Conservation (phyloP, 2,888 invertebrate genomes). For the Epicampocera succincta region DNA sequence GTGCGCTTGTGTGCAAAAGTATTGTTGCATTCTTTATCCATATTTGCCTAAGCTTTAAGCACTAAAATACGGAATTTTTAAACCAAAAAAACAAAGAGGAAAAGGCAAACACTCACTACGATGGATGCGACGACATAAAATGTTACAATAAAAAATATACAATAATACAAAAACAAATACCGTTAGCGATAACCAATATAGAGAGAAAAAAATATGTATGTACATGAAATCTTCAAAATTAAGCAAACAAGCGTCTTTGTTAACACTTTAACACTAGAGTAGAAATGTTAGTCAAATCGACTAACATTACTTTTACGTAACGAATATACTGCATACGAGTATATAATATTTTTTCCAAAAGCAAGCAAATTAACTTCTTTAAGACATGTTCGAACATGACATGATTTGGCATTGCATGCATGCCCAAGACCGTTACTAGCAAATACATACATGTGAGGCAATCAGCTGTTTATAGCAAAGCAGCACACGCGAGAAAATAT, state of each 20-base stretch:
- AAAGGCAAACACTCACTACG: constrained; percentile 30
- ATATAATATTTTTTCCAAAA: too few relatives aligned
- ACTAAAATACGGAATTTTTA: constrained; percentile 3
- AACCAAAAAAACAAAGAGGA: constrained; percentile 1
- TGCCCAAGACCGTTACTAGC: too few relatives aligned
- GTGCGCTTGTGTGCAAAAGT: neutral
- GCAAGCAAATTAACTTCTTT: too few relatives aligned
- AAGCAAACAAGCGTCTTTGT: neutral
- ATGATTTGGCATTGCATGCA: too few relatives aligned
- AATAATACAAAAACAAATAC: constrained; percentile 45
- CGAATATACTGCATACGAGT: too few relatives aligned
- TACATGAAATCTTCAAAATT: constrained; percentile 13
- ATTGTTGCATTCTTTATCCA: constrained; percentile 54
- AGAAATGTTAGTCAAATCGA: too few relatives aligned
- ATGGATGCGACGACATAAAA: constrained; percentile 42
- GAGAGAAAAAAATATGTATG: neutral
- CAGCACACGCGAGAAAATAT: too few relatives aligned
- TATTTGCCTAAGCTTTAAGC: constrained; percentile 42
- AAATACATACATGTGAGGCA: too few relatives aligned
- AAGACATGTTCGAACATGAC: too few relatives aligned
- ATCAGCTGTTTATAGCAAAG: too few relatives aligned
- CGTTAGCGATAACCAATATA: constrained; percentile 35
- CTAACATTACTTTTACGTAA: too few relatives aligned
- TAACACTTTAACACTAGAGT: neutral
- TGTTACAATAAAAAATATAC: constrained; percentile 26